Evolutionary conservation across 2,888 invertebrate species (phyloP), one percentile per base, ranked within the genome.

Genomic region (Pterostichus madidus): DNA sequence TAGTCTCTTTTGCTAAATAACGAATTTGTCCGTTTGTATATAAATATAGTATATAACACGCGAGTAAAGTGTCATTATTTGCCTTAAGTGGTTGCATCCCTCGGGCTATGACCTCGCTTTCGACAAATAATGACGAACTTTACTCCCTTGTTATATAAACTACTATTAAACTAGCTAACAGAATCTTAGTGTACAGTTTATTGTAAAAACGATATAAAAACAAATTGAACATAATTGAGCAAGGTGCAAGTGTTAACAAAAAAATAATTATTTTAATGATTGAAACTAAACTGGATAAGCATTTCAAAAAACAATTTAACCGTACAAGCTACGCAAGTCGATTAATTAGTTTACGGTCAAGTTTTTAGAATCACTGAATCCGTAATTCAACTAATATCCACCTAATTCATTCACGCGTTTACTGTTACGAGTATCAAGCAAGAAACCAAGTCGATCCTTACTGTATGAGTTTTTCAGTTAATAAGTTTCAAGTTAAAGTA

Each of bases 381-480:
- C 39, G 39, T 39, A 39, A 39, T 39, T 39, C 7, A 39, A 39
- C 35, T 64, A 59, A 35, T 64, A 64, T n/a, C 32, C 10, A 17
- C 10, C 15, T 44, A 35, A 64, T 8, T 64, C 68, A 71, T 39
- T 39, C 68, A 44, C n/a, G 39, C 17, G 15, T 44, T 39, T 44
- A 71, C 68, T 39, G 68, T 71, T 71, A n/a, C n/a, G n/a, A n/a
- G n/a, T n/a, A 44, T 13, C 13, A 4, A 10, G 13, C 32, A 64
- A 31, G 32, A 11, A 49, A n/a, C n/a, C 49, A 49, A 39, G 39
- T 39, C n/a, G 64, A 64, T 64, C 64, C 35, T 64, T 64, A 64
- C 64, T 49, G 49, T 49, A 49, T n/a, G n/a, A 59, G 64, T 71
- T 71, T 71, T 71, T 71, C 44, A 71, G 44, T 17, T 56, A 56